These are phyloP conservation scores for Caranx melampygus DNA, from an alignment of 2,113 vertebrate genomes.

Conservation along the genomic window DNA sequence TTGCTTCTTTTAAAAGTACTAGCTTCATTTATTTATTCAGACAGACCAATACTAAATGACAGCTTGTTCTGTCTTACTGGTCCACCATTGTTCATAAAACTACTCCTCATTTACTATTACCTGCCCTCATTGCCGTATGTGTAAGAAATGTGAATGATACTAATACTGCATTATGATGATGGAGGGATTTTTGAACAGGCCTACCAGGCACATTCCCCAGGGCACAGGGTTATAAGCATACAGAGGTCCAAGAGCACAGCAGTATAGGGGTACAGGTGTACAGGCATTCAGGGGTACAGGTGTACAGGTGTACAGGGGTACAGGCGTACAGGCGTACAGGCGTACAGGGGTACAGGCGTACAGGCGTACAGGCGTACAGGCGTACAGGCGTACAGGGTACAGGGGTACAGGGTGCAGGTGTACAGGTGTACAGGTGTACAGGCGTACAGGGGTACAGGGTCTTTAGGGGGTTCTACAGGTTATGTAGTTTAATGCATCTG, in stretches of 20 bases:
- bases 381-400: too few relatives aligned
- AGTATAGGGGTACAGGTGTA: too few relatives aligned
- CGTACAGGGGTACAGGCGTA: too few relatives aligned
- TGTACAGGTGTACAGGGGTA: too few relatives aligned
- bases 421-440: too few relatives aligned
- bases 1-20: conserved; percentile 69
- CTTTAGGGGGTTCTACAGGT: too few relatives aligned
- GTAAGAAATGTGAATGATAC: neutral
- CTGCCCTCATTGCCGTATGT: conserved; percentile 30
- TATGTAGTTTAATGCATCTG: too few relatives aligned
- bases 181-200: neutral
- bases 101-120: conserved; percentile 13
- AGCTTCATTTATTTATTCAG: conserved; percentile 71
- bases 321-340: too few relatives aligned
- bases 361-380: neutral
- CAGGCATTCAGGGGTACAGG: too few relatives aligned
- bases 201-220: neutral
- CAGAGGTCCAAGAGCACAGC: neutral
- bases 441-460: too few relatives aligned
- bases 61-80: conserved; percentile 27
- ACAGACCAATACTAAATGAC: conserved; percentile 51
- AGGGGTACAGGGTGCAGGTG: too few relatives aligned
- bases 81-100: conserved; percentile 12
- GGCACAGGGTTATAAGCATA: too few relatives aligned
- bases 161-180: neutral